phyloP scores from a whole-genome alignment of 2,113 vertebrate species.

The Cinclus cinclus region DNA sequence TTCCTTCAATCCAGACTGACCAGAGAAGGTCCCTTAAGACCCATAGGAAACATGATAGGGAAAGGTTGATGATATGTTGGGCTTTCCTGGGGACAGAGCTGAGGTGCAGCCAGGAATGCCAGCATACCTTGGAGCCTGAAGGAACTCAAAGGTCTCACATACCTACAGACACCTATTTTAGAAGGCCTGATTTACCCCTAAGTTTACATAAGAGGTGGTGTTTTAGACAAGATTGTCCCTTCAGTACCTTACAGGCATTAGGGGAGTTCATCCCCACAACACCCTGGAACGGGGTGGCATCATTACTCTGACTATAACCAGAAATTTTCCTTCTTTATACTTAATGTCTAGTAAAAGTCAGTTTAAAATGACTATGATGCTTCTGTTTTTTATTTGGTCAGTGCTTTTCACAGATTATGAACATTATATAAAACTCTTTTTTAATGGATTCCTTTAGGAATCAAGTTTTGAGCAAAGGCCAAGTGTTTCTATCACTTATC shows the following conservation, averaged over 20 bases:
- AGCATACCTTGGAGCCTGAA: background rate
- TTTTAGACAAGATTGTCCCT: background rate
- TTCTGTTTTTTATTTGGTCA: background rate
- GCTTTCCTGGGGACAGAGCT: background rate
- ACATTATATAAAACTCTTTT: background rate
- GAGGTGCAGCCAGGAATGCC: background rate
- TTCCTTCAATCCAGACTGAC: background rate
- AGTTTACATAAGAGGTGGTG: background rate
- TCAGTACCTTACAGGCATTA: background rate
- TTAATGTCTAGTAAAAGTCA: background rate
- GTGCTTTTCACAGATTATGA: background rate
- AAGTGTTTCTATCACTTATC: background rate
- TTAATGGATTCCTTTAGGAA: background rate
- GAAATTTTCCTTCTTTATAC: background rate
- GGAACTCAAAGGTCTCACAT: background rate
- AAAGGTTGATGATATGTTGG: background rate
- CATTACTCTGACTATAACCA: background rate
- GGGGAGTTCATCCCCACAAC: background rate
- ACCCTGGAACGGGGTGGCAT: background rate
- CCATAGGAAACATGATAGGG: background rate
- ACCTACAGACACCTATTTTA: background rate
- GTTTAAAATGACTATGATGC: background rate
- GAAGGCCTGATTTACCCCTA: background rate
- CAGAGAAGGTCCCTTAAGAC: background rate
- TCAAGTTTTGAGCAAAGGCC: slow-evolving; percentile 23